A percentile compares a stretch with the other conserved stretches of the same genome.
phyloP scores from a whole-genome alignment of 2,888 invertebrate genomes.

The Lasioglossum marginatum region DNA sequence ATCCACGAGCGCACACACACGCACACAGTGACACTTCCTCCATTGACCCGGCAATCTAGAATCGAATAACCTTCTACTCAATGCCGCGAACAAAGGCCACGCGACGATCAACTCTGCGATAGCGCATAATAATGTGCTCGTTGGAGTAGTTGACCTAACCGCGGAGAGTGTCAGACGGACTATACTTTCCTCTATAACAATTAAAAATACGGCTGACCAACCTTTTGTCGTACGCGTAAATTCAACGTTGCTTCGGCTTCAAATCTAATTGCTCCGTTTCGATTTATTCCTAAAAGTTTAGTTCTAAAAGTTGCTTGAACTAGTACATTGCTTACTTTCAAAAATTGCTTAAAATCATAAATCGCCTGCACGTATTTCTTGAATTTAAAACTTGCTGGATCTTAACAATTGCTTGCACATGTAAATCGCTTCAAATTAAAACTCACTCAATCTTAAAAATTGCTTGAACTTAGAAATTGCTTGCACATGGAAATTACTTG shows the following conservation, averaged over 20 bases:
- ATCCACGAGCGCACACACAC: background rate
- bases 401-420: background rate
- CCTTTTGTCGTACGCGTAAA: background rate
- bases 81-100: slow-evolving; percentile 6
- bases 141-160: background rate
- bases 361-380: background rate
- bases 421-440: background rate
- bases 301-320: no score
- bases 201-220: background rate
- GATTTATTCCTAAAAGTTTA: no score
- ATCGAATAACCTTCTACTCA: slow-evolving; percentile 34
- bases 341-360: background rate
- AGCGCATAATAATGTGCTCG: background rate
- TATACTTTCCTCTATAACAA: background rate
- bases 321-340: background rate
- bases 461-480: background rate
- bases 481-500: background rate
- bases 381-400: background rate
- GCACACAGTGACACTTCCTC: slow-evolving; percentile 9
- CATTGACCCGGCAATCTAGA: slow-evolving; percentile 45
- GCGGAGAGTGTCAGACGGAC: background rate
- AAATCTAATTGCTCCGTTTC: background rate
- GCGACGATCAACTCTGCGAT: background rate
- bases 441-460: background rate
- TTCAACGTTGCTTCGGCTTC: background rate